Percentiles rank a stretch among this genome's conserved stretches.
Evolutionary conservation across 2,888 invertebrate genomes (phyloP).

Genomic region (Ennomos erosarius): DNA sequence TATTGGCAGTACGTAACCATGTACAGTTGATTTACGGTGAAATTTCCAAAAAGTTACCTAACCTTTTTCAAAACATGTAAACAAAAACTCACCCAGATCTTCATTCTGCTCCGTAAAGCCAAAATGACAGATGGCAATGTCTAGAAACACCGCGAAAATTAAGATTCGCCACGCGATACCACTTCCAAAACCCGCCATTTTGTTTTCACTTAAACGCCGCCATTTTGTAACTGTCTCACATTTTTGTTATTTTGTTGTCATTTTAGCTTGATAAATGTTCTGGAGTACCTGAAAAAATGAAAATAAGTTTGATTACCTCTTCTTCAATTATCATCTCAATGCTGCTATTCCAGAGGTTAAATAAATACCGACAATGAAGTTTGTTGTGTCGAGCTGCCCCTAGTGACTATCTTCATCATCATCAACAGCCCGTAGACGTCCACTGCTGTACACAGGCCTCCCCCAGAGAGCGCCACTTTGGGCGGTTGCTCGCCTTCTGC

Average conservation of each 20-base stretch:
- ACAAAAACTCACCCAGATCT: constrained; percentile 64
- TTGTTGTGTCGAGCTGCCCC: no score
- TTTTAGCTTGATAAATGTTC: constrained; percentile 21
- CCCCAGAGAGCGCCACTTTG: no score
- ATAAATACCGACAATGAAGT: neutral
- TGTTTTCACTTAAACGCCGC: constrained; percentile 54
- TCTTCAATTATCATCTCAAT: no score
- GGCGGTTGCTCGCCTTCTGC: no score
- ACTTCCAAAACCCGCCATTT: constrained; percentile 70
- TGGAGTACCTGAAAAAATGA: constrained; percentile 50
- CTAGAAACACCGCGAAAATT: constrained; percentile 57
- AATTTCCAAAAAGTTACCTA: no score
- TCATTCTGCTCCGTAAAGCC: constrained; percentile 65
- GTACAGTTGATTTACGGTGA: no score
- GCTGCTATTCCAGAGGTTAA: no score
- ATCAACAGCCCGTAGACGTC: no score
- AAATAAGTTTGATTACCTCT: neutral
- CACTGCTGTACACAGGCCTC: no score
- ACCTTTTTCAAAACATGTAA: neutral
- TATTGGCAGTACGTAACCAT: no score
- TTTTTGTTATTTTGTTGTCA: constrained; percentile 40
- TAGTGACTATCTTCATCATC: no score
- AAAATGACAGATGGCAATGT: constrained; percentile 59
- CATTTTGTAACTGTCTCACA: constrained; percentile 55
- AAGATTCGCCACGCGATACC: constrained; percentile 61